phyloP scores from a whole-genome alignment of 1,140 invertebrate genomes.

The Cheumatopsyche charites region DNA sequence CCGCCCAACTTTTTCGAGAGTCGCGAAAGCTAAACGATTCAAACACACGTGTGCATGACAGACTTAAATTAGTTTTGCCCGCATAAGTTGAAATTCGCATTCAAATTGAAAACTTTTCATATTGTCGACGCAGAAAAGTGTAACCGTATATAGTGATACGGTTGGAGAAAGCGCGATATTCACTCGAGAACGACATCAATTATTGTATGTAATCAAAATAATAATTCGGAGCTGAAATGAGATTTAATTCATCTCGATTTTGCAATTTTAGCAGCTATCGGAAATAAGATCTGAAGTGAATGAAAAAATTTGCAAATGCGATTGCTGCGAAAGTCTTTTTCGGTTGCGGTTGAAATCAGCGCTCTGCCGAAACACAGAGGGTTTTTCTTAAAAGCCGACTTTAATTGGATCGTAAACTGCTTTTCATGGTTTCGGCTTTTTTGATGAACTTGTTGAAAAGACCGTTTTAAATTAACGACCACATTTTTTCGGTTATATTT shows the following conservation, averaged over 20 bases:
- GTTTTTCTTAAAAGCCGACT: neutral
- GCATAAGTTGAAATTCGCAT: neutral
- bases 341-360: neutral
- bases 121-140: neutral
- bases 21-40: neutral
- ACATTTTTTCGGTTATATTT: neutral
- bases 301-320: neutral
- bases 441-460: neutral
- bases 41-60: neutral
- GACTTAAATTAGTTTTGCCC: constrained; percentile 1
- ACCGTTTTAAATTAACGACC: constrained; percentile 11
- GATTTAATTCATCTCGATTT: no score
- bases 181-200: no score
- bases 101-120: constrained; percentile 4
- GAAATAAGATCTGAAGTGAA: no score
- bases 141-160: neutral
- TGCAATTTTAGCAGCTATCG: no score
- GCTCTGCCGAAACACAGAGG: neutral
- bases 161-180: neutral
- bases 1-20: neutral
- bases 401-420: constrained; percentile 16
- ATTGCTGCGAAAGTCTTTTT: neutral
- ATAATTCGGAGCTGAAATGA: no score
- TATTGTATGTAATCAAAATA: no score
- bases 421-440: neutral